Conservation (phyloP, 2,797 vertebrate species). For the Geotrypetes seraphini region DNA sequence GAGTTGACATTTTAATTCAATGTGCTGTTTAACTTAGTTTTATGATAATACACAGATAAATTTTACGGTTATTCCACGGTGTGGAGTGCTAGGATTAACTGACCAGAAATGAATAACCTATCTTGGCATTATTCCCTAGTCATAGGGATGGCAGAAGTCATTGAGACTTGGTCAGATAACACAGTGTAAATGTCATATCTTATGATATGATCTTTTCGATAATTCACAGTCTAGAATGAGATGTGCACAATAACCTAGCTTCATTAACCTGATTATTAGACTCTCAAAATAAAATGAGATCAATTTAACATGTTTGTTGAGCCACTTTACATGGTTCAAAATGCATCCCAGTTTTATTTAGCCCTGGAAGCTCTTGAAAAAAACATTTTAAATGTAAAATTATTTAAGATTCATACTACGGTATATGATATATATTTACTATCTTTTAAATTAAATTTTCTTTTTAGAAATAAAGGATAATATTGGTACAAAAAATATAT, state of each 20-base stretch:
- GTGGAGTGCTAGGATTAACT: slow-evolving; percentile 5
- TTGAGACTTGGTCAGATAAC: not conserved
- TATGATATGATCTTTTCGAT: not conserved
- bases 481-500: too few relatives aligned
- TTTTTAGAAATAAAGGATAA: too few relatives aligned
- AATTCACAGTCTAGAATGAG: accelerated
- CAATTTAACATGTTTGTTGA: too few relatives aligned
- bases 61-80: not conserved
- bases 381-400: too few relatives aligned
- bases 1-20: slow-evolving; percentile 1
- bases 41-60: slow-evolving; percentile 3
- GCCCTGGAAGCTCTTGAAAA: too few relatives aligned
- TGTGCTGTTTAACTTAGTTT: not conserved
- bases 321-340: too few relatives aligned
- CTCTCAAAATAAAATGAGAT: too few relatives aligned
- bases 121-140: not conserved
- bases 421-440: too few relatives aligned
- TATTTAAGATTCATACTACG: too few relatives aligned
- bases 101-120: slow-evolving; percentile 7
- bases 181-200: not conserved
- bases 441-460: too few relatives aligned
- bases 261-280: too few relatives aligned
- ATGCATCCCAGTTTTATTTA: too few relatives aligned
- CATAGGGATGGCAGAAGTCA: not conserved
- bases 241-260: accelerated